Conservation (phyloP, 2,797 vertebrate species). For the Urophycis tenuis region DNA sequence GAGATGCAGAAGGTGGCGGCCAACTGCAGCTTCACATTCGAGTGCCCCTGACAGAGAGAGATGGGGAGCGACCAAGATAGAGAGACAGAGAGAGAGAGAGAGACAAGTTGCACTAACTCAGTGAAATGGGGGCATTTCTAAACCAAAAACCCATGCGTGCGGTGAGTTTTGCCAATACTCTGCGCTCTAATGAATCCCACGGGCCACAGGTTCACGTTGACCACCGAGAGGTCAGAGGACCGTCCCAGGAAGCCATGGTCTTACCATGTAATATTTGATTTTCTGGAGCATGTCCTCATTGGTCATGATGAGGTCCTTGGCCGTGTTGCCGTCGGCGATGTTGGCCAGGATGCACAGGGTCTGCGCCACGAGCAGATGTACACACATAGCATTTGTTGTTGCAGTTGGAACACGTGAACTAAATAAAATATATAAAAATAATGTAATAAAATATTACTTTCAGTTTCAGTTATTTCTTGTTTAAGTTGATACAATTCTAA, state of each 20-base stretch:
- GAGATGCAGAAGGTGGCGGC: constrained; percentile 97
- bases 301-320: constrained; percentile 97
- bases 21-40: constrained; percentile 93
- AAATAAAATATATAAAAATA: too few species aligned
- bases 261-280: constrained; percentile 98
- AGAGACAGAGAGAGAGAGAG: not conserved
- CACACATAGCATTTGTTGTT: not conserved
- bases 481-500: not conserved
- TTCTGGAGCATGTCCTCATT: constrained; percentile 98
- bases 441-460: not conserved
- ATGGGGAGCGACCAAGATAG: constrained; percentile 3
- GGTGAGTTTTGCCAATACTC: not conserved
- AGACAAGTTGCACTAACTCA: not conserved
- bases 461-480: not conserved
- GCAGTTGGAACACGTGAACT: not conserved
- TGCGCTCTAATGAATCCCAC: not conserved
- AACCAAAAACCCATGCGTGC: not conserved
- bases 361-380: constrained; percentile 58
- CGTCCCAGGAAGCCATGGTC: not conserved
- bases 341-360: constrained; percentile 96
- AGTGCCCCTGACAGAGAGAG: constrained; percentile 80
- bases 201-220: not conserved
- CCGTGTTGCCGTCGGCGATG: constrained; percentile 95
- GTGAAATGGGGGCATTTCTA: not conserved
- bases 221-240: not conserved